These are phyloP conservation scores for Lethocerus indicus DNA, from an alignment of 1,140 invertebrate genomes.

Conservation along the genomic window DNA sequence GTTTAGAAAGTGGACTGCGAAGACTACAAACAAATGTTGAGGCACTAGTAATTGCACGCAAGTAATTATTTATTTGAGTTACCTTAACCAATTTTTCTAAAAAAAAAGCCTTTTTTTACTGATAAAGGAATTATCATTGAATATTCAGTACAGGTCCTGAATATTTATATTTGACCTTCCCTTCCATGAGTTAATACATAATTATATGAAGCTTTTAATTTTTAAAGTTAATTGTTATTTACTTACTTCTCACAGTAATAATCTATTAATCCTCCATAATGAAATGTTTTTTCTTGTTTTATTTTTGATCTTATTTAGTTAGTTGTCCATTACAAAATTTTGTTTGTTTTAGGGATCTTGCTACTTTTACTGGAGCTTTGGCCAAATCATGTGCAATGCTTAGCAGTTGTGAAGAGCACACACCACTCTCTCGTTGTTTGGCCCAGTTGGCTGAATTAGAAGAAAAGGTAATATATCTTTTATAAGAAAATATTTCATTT, in stretches of 20 bases:
- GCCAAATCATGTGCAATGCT: conserved; percentile 81
- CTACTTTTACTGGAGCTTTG: conserved; percentile 57
- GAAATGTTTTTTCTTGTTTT: not conserved
- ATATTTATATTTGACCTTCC: no score
- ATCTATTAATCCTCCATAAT: no score
- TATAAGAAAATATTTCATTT: no score
- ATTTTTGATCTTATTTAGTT: not conserved
- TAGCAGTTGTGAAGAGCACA: conserved; percentile 89
- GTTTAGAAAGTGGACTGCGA: conserved; percentile 73
- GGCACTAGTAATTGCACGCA: conserved; percentile 65
- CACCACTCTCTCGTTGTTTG: conserved; percentile 75
- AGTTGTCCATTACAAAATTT: not conserved
- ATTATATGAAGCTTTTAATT: no score
- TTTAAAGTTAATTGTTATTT: no score
- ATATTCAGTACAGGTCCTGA: no score
- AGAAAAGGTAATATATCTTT: conserved; percentile 40
- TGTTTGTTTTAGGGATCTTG: conserved; percentile 42
- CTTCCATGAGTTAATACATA: no score
- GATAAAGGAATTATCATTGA: no score
- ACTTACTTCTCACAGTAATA: no score
- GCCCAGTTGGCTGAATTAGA: conserved; percentile 87
- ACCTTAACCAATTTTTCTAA: no score
- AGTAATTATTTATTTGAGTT: conserved; percentile 21
- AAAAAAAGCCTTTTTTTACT: no score
- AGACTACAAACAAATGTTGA: conserved; percentile 82